Percentiles rank a stretch among this genome's conserved stretches.
Conservation (phyloP, 2,888 invertebrate genomes). For the Macropis europaea region DNA sequence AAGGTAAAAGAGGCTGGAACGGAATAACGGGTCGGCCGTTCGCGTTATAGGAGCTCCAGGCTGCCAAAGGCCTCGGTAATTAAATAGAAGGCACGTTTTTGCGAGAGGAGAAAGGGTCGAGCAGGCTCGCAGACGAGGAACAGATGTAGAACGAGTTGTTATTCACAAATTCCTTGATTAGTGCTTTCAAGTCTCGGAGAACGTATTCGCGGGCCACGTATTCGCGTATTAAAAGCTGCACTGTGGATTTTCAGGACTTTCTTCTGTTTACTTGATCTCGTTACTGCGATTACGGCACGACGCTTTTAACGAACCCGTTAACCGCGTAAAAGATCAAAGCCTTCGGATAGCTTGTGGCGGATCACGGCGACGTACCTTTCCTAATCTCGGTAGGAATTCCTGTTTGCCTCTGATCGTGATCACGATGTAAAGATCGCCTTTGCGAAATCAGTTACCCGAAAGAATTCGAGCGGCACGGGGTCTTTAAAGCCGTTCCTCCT, state of each 20-base stretch:
- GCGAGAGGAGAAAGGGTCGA: conserved; percentile 30
- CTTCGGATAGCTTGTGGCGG: neutral
- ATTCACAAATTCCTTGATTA: conserved; percentile 47
- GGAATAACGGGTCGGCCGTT: conserved; percentile 34
- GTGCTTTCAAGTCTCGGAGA: neutral
- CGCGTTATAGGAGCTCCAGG: conserved; percentile 58
- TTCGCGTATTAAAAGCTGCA: conserved; percentile 8
- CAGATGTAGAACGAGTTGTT: conserved; percentile 38
- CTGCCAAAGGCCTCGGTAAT: conserved; percentile 67
- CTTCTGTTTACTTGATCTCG: conserved; percentile 13
- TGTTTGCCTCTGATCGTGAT: conserved; percentile 29
- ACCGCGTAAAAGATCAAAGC: conserved; percentile 35
- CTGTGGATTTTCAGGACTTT: neutral
- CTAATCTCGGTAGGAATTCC: conserved; percentile 15
- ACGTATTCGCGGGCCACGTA: conserved; percentile 19
- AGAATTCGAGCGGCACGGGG: conserved; percentile 23
- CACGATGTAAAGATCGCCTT: conserved; percentile 37
- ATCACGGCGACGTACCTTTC: conserved; percentile 5
- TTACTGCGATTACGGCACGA: neutral
- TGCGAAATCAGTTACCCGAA: conserved; percentile 45
- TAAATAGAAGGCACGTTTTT: conserved; percentile 69
- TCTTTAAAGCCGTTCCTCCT: conserved; percentile 40
- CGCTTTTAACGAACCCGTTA: conserved; percentile 42
- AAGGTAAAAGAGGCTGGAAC: conserved; percentile 16
- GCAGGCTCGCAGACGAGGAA: conserved; percentile 27